A percentile compares a stretch with the other conserved stretches of the same genome.
These are phyloP conservation scores for Pristionchus fissidentatus DNA, from an alignment of 2,888 invertebrate genomes.

Conservation along the genomic window DNA sequence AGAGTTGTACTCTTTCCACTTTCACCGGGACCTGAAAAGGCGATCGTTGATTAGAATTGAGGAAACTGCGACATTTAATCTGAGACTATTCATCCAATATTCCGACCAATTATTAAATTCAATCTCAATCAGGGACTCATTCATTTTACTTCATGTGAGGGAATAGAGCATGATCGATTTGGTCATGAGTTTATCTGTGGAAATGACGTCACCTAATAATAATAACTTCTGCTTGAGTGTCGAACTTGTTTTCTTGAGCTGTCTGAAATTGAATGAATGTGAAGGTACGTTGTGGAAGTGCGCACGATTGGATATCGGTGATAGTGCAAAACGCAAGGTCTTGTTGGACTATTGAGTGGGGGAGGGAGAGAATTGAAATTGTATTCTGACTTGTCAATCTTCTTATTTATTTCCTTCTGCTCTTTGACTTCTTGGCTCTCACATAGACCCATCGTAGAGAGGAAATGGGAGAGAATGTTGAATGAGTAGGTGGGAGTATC, in stretches of 20 bases:
- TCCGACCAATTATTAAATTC: background rate
- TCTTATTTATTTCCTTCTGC: background rate
- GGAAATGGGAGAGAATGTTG: background rate
- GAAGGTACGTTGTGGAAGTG: background rate
- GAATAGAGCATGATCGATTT: too few relatives aligned
- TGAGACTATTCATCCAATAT: too few relatives aligned
- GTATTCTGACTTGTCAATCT: constrained; percentile 15
- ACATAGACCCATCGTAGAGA: constrained; percentile 13
- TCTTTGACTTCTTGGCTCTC: constrained; percentile 13
- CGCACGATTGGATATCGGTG: background rate
- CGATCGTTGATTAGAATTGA: too few relatives aligned
- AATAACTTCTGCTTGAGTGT: constrained; percentile 34
- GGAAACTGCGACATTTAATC: too few relatives aligned
- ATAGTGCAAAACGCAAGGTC: too few relatives aligned
- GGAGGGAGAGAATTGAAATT: background rate
- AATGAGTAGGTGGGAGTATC: too few relatives aligned
- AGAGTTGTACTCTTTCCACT: constrained; percentile 71
- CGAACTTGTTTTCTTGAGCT: constrained; percentile 34
- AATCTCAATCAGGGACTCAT: background rate
- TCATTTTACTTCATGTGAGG: background rate
- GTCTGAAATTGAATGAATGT: background rate
- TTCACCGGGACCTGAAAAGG: constrained; percentile 66
- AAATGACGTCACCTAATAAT: constrained; percentile 20
- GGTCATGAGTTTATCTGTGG: too few relatives aligned
- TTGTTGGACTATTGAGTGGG: too few relatives aligned